A percentile compares a stretch with the other conserved stretches of the same genome.
Evolutionary conservation across 92 coral and sea anemone species (phyloP).

Genomic region (Porites divaricata): DNA sequence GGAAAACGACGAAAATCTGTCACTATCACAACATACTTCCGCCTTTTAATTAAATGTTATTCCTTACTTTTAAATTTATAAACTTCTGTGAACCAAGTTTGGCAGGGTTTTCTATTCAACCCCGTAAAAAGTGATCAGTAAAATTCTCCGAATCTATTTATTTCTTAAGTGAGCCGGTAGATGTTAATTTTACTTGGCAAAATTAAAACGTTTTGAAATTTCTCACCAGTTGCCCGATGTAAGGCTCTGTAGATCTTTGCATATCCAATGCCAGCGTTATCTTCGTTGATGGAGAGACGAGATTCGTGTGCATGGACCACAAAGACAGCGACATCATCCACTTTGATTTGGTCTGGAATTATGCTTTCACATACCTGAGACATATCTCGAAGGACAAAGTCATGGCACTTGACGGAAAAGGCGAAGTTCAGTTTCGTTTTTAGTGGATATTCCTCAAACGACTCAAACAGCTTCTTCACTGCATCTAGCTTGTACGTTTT

Average conservation of each 20-base stretch:
- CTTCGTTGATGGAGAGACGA: slow-evolving; percentile 64
- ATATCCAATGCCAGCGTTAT: slow-evolving; percentile 45
- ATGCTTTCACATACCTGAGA: slow-evolving; percentile 24
- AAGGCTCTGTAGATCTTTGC: slow-evolving; percentile 54
- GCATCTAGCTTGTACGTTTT: slow-evolving; percentile 52
- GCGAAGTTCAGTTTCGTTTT: slow-evolving; percentile 14
- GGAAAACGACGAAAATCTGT: not conserved
- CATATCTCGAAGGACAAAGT: slow-evolving; percentile 59
- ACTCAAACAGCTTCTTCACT: slow-evolving; percentile 51
- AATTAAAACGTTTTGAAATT: too few species aligned
- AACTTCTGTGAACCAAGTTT: not conserved
- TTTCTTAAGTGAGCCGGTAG: not conserved
- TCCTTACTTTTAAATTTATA: too few species aligned
- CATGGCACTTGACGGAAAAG: slow-evolving; percentile 14
- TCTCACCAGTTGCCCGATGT: slow-evolving; percentile 39
- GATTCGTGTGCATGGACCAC: slow-evolving; percentile 78
- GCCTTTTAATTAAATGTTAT: not conserved
- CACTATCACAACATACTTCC: not conserved
- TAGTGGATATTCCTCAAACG: too few species aligned
- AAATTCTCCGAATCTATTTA: too few species aligned
- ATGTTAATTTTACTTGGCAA: too few species aligned
- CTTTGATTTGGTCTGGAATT: not conserved
- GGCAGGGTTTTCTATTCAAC: too few species aligned
- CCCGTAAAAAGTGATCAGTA: too few species aligned
- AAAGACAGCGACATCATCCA: slow-evolving; percentile 54